These are phyloP conservation scores for Agonopterix alstromeriana DNA, from an alignment of 2,888 invertebrate genomes.

Conservation along the genomic window DNA sequence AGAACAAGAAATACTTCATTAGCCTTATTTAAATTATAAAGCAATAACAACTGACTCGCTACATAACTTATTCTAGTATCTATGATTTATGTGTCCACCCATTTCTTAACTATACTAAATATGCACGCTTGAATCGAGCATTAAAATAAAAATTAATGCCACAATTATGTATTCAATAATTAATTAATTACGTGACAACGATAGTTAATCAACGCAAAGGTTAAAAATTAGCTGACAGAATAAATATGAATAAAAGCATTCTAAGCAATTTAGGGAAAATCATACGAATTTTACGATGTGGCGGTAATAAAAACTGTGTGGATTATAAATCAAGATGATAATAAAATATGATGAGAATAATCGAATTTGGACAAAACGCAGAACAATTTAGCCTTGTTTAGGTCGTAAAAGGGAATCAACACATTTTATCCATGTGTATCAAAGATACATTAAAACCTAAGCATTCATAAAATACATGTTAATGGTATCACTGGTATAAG, in stretches of 20 bases:
- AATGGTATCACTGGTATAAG: too few relatives aligned
- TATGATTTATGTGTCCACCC: conserved; percentile 48
- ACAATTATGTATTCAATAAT: conserved; percentile 57
- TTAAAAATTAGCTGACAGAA: conserved; percentile 58
- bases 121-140: conserved; percentile 44
- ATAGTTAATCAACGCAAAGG: conserved; percentile 57
- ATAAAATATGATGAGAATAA: conserved; percentile 40
- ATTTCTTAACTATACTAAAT: conserved; percentile 45
- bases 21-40: conserved; percentile 60
- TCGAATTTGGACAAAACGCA: conserved; percentile 33
- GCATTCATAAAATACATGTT: too few relatives aligned
- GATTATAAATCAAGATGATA: conserved; percentile 47
- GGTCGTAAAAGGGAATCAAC: conserved; percentile 29
- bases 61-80: conserved; percentile 38
- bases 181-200: conserved; percentile 65
- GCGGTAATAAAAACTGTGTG: conserved; percentile 33
- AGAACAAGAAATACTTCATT: conserved; percentile 46
- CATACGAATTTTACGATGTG: conserved; percentile 37
- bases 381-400: conserved; percentile 33
- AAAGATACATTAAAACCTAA: conserved; percentile 15
- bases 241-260: conserved; percentile 42
- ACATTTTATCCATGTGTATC: conserved; percentile 19
- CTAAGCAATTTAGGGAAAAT: conserved; percentile 25
- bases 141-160: conserved; percentile 53
- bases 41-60: conserved; percentile 46